Conservation (phyloP, 2,113 vertebrate species). For the Corythoichthys haematopterus region DNA sequence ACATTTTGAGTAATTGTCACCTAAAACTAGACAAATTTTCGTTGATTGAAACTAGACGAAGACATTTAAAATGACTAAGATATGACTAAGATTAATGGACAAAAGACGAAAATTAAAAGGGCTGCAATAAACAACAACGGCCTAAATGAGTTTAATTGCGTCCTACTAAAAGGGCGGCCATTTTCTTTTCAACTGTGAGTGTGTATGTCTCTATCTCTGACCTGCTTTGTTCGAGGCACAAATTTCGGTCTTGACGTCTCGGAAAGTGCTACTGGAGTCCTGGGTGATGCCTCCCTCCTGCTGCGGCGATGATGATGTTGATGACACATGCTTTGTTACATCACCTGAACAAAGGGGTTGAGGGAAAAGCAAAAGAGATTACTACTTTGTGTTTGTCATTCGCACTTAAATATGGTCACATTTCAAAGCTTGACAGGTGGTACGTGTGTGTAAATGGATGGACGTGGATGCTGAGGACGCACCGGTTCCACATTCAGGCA, state of each 20-base stretch:
- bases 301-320: constrained; percentile 23
- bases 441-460: no score
- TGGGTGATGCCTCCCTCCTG: constrained; percentile 77
- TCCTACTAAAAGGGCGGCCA: no score
- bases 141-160: no score
- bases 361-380: neutral
- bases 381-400: neutral
- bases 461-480: neutral
- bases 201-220: constrained; percentile 54
- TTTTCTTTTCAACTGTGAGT: neutral
- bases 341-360: constrained; percentile 56
- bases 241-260: constrained; percentile 68
- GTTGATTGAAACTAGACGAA: no score
- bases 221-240: constrained; percentile 69
- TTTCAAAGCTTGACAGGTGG: neutral
- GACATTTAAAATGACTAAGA: no score
- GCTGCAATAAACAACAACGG: no score
- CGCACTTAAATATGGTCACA: neutral
- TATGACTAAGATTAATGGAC: no score
- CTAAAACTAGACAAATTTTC: no score
- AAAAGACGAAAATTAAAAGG: no score
- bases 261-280: constrained; percentile 71
- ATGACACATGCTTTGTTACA: constrained; percentile 71
- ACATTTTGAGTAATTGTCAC: no score
- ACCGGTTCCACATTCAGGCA: constrained; percentile 61